Conservation (phyloP, 2,113 vertebrate species). For the Calyptomena viridis region DNA sequence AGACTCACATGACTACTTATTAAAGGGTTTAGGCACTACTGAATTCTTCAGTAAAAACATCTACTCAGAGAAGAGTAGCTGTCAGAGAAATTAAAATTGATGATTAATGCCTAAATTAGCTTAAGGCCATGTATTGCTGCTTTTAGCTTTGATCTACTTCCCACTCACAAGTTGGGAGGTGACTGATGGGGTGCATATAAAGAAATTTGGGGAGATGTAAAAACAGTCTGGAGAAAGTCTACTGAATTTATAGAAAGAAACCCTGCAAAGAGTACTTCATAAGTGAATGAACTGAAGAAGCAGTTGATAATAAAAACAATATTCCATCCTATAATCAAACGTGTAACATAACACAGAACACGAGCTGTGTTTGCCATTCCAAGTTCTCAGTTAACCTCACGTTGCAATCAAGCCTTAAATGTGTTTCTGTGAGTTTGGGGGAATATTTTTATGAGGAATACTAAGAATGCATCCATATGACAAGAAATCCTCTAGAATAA, state of each 20-base stretch:
- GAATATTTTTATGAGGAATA: neutral
- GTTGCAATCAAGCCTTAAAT: neutral
- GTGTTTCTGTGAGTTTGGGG: neutral
- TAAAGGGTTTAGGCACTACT: neutral
- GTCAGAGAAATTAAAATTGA: neutral
- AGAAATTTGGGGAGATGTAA: neutral
- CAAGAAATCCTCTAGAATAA: neutral
- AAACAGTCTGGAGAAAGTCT: neutral
- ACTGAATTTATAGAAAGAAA: neutral
- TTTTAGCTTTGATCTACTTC: neutral
- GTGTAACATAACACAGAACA: neutral
- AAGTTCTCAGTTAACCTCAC: neutral
- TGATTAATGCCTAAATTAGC: neutral
- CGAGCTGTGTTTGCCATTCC: neutral
- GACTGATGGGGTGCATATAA: rapidly evolving
- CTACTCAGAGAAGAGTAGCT: neutral
- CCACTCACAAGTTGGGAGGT: neutral
- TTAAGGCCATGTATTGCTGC: neutral
- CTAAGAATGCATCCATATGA: neutral
- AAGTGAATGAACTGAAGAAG: neutral
- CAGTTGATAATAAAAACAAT: neutral
- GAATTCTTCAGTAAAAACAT: neutral
- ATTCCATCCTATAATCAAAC: neutral
- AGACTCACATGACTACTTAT: neutral
- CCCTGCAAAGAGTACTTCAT: neutral